phyloP scores from a whole-genome alignment of 2,888 invertebrate genomes.

The Rutpela maculata region DNA sequence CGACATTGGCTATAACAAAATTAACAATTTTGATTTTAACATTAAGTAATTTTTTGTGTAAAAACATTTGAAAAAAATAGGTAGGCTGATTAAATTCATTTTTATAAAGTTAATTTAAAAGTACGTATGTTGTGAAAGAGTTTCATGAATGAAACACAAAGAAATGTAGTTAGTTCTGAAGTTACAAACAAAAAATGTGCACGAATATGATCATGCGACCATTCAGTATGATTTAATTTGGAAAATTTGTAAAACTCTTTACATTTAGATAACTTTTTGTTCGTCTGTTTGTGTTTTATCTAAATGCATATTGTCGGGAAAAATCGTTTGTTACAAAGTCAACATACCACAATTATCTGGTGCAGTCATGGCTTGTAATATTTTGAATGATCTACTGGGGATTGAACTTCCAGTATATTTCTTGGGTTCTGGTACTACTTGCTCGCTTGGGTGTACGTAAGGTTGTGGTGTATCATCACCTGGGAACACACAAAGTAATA shows the following conservation, averaged over 20 bases:
- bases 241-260: conserved; percentile 24
- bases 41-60: background rate
- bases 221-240: conserved; percentile 31
- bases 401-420: conserved; percentile 87
- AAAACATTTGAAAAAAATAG: conserved; percentile 50
- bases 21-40: conserved; percentile 24
- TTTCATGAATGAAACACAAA: conserved; percentile 34
- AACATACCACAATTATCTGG: conserved; percentile 80
- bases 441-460: conserved; percentile 80
- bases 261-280: background rate
- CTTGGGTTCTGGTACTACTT: conserved; percentile 81
- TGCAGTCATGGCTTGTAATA: conserved; percentile 87
- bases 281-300: conserved; percentile 39
- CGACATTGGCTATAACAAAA: conserved; percentile 73
- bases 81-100: conserved; percentile 57
- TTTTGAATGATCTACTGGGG: conserved; percentile 87
- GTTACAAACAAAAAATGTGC: conserved; percentile 41
- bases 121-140: conserved; percentile 6
- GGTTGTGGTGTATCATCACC: conserved; percentile 65
- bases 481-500: conserved; percentile 39
- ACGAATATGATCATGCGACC: conserved; percentile 44
- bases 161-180: conserved; percentile 47
- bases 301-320: background rate
- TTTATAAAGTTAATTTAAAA: conserved; percentile 25
- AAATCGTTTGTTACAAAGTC: background rate